Conservation (phyloP, 2,888 invertebrate species). For the Drosophila fungiperda region DNA sequence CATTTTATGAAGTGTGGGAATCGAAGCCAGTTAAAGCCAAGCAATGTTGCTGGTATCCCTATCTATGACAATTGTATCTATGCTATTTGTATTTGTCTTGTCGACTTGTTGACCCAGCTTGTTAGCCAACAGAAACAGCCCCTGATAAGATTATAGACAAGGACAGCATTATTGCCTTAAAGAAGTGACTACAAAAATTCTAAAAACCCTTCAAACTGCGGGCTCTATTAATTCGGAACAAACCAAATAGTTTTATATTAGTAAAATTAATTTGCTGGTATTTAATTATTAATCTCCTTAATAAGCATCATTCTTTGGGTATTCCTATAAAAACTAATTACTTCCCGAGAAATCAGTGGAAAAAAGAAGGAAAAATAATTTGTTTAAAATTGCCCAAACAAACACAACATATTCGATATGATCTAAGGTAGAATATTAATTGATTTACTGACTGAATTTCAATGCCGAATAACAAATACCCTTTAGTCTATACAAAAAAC, state of each 20-base stretch:
- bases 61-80: constrained; percentile 23
- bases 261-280: neutral
- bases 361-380: neutral
- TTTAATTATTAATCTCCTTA: constrained; percentile 11
- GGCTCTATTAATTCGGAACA: constrained; percentile 28
- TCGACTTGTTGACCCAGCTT: constrained; percentile 61
- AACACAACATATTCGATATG: constrained; percentile 17
- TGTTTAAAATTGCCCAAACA: constrained; percentile 3
- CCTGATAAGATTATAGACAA: constrained; percentile 58
- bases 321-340: constrained; percentile 18
- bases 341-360: neutral
- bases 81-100: constrained; percentile 28
- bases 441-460: neutral
- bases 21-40: constrained; percentile 23
- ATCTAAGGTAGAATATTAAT: neutral
- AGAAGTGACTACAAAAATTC: constrained; percentile 33
- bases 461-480: neutral
- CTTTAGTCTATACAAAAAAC: neutral
- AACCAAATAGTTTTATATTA: constrained; percentile 3
- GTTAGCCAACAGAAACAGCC: constrained; percentile 42
- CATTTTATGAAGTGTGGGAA: constrained; percentile 70
- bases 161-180: constrained; percentile 26
- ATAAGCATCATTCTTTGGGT: neutral
- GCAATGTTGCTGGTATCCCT: constrained; percentile 9
- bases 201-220: constrained; percentile 15